Percentiles rank a stretch among this genome's conserved stretches.
Conservation (phyloP, 35 echinoderm and acorn worm genomes). For the Heliocidaris tuberculata region DNA sequence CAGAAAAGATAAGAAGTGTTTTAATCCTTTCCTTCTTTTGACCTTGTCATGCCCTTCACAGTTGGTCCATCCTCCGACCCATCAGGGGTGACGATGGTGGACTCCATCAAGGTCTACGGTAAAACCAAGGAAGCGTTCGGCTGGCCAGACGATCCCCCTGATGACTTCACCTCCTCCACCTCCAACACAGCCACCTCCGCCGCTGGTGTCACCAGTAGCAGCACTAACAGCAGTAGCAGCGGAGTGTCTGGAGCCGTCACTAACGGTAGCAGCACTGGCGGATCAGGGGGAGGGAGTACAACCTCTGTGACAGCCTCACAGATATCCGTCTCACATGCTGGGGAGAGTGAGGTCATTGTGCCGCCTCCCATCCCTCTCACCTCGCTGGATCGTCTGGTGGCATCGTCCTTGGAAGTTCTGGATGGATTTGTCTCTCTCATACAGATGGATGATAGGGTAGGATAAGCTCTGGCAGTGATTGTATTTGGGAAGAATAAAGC, state of each 20-base stretch:
- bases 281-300: conserved; percentile 50
- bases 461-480: neutral
- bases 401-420: conserved; percentile 82
- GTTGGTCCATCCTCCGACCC: conserved; percentile 95
- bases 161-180: conserved; percentile 86
- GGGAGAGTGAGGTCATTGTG: conserved; percentile 72
- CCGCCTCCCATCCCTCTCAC: conserved; percentile 78
- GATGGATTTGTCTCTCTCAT: conserved; percentile 82
- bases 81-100: conserved; percentile 93
- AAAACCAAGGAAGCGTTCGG: conserved; percentile 96
- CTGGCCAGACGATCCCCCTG: conserved; percentile 94
- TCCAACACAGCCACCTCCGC: conserved; percentile 53
- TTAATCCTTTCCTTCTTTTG: neutral
- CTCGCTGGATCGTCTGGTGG: conserved; percentile 83
- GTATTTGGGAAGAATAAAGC: neutral
- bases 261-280: neutral
- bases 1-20: no score
- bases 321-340: conserved; percentile 47
- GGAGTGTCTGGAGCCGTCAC: conserved; percentile 11
- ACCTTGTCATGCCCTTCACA: conserved; percentile 23
- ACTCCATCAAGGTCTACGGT: conserved; percentile 98
- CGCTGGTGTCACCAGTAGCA: neutral
- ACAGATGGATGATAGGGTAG: conserved; percentile 71
- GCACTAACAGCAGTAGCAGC: neutral
- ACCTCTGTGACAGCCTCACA: conserved; percentile 78